Evolutionary conservation across 2,797 vertebrate species (phyloP).

Genomic region (Hippoglossus hippoglossus): DNA sequence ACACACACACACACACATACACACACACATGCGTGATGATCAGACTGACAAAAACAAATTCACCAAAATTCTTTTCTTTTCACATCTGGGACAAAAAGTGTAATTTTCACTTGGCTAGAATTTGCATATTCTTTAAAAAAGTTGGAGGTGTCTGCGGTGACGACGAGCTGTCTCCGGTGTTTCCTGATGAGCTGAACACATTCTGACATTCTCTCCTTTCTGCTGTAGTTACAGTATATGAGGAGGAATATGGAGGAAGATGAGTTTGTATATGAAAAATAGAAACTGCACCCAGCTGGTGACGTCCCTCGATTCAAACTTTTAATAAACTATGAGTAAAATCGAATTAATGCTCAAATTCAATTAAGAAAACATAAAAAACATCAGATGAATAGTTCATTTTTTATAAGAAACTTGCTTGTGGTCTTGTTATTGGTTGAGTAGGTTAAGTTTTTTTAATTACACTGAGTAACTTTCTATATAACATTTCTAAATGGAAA

Average conservation of each 20-base stretch:
- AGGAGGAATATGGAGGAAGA: background rate
- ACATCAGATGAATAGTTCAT: too few relatives aligned
- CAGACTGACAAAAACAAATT: slow-evolving; percentile 41
- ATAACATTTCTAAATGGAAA: too few relatives aligned
- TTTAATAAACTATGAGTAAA: background rate
- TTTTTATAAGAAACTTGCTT: too few relatives aligned
- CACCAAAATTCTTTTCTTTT: slow-evolving; percentile 24
- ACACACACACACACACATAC: slow-evolving; percentile 45
- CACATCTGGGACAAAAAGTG: slow-evolving; percentile 6
- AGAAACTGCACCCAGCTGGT: background rate
- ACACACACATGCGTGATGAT: slow-evolving; percentile 29
- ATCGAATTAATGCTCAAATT: background rate
- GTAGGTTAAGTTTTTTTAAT: too few relatives aligned
- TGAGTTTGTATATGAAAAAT: slow-evolving; percentile 18
- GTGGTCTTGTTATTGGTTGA: too few relatives aligned
- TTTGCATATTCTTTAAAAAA: slow-evolving; percentile 43
- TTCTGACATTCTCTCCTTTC: slow-evolving; percentile 11
- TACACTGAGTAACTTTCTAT: too few relatives aligned
- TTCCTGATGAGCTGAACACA: slow-evolving; percentile 5
- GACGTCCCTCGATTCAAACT: too few relatives aligned
- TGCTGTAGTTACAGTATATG: slow-evolving; percentile 13
- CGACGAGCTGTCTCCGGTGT: slow-evolving; percentile 14
- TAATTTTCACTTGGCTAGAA: slow-evolving; percentile 3
- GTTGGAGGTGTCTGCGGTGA: slow-evolving; percentile 33
- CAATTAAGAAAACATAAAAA: too few relatives aligned